These are phyloP conservation scores for Eidolon helvum DNA, from an alignment of 2,113 vertebrate genomes.

Conservation along the genomic window DNA sequence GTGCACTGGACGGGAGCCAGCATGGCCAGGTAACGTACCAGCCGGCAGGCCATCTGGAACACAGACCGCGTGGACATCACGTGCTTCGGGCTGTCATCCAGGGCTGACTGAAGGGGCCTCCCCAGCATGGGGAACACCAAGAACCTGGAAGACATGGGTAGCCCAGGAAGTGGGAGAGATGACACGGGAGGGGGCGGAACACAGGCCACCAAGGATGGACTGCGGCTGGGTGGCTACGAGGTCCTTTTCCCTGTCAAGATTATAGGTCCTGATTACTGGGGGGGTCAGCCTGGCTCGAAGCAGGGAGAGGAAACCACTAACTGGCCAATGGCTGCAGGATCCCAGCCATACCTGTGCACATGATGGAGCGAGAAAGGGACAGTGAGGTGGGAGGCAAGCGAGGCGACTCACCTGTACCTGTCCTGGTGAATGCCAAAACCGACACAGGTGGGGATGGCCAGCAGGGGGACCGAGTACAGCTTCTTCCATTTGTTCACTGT, in stretches of 20 bases:
- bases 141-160: conserved; percentile 86
- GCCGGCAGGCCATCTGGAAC: conserved; percentile 87
- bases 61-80: conserved; percentile 83
- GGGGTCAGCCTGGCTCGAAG: neutral
- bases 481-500: conserved; percentile 95
- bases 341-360: neutral
- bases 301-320: no score
- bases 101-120: conserved; percentile 85
- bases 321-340: neutral
- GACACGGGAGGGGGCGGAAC: rapidly evolving
- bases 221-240: no score
- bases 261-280: neutral
- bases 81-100: conserved; percentile 78
- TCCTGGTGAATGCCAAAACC: conserved; percentile 92
- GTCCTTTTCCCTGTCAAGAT: neutral
- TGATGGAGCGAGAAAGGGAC: neutral
- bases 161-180: neutral
- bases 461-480: conserved; percentile 80
- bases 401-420: conserved; percentile 88
- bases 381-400: rapidly evolving
- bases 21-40: conserved; percentile 83
- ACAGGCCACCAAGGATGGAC: neutral
- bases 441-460: conserved; percentile 91
- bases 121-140: conserved; percentile 92
- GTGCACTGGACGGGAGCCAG: neutral